phyloP scores from a whole-genome alignment of 2,113 vertebrate genomes.

The Myiozetetes cayanensis region DNA sequence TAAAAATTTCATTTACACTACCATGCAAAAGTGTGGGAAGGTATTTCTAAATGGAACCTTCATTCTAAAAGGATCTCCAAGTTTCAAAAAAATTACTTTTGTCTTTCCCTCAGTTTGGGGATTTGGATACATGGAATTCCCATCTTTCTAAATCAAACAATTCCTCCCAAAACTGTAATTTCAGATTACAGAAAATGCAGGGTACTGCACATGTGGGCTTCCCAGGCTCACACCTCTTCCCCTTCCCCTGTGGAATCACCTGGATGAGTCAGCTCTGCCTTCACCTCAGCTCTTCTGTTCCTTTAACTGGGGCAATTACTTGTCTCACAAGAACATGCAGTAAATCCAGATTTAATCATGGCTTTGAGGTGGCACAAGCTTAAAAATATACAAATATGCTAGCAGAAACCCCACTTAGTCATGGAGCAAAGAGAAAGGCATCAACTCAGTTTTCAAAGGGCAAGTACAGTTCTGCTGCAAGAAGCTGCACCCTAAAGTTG shows the following conservation, averaged over 20 bases:
- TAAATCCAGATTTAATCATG: neutral
- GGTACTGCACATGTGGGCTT: neutral
- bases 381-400: neutral
- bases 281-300: neutral
- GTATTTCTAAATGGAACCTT: neutral
- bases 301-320: neutral
- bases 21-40: neutral
- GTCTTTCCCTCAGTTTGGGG: neutral
- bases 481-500: neutral
- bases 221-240: neutral
- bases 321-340: neutral
- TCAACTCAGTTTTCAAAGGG: neutral
- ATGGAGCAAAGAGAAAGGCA: neutral
- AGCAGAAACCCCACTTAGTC: neutral
- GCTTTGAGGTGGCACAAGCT: neutral
- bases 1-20: neutral
- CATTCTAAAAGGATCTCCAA: neutral
- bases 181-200: neutral
- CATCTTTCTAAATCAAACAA: neutral
- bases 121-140: neutral
- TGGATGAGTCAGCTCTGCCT: neutral
- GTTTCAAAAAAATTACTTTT: neutral
- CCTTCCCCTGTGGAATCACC: accelerated
- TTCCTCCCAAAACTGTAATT: neutral
- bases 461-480: neutral